phyloP scores from a whole-genome alignment of 1,140 invertebrate genomes.

The Dendrolimus punctatus region DNA sequence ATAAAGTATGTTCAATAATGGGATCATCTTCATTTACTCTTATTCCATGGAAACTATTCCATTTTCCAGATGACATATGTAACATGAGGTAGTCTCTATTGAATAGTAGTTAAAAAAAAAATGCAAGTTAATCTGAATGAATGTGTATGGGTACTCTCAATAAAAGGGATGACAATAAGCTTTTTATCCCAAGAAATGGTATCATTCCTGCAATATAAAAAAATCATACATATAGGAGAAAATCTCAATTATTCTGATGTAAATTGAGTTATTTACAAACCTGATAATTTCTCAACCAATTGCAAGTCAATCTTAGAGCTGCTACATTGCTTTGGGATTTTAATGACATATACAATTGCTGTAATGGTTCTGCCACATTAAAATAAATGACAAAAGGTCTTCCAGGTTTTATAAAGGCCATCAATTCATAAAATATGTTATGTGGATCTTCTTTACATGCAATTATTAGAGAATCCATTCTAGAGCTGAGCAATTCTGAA shows the following conservation, averaged over 20 bases:
- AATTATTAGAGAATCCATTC: slow-evolving; percentile 87
- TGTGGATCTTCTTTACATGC: slow-evolving; percentile 88
- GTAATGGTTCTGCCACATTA: slow-evolving; percentile 83
- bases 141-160: too few species aligned
- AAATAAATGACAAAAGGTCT: slow-evolving; percentile 90
- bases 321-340: slow-evolving; percentile 80
- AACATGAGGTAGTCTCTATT: too few species aligned
- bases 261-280: slow-evolving; percentile 56
- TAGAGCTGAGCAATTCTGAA: slow-evolving; percentile 67
- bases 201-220: too few species aligned
- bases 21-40: too few species aligned
- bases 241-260: background rate
- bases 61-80: too few species aligned
- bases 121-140: too few species aligned
- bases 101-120: too few species aligned
- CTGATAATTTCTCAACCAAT: slow-evolving; percentile 93
- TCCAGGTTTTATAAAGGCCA: slow-evolving; percentile 83
- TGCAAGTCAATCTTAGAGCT: slow-evolving; percentile 85
- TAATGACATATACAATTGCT: slow-evolving; percentile 84
- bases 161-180: too few species aligned
- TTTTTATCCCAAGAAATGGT: too few species aligned
- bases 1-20: too few species aligned
- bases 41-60: too few species aligned
- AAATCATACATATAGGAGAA: too few species aligned
- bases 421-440: slow-evolving; percentile 81